A percentile compares a stretch with the other conserved stretches of the same genome.
phyloP scores from a whole-genome alignment of 2,113 vertebrate genomes.

The Hydrolagus affinis region DNA sequence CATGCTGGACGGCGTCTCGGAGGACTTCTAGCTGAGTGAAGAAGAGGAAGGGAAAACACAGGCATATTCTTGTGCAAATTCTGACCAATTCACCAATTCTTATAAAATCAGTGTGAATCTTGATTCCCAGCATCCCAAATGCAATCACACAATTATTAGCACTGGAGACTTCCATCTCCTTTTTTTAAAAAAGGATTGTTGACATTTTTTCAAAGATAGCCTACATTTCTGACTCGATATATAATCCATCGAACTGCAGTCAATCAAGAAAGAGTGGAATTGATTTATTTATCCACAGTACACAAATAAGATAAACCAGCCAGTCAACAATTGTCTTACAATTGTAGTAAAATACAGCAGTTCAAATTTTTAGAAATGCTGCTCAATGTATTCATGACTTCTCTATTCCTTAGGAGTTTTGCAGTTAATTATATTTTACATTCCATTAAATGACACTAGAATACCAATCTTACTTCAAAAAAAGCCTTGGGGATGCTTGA shows the following conservation, averaged over 20 bases:
- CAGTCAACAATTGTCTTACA: too few species aligned
- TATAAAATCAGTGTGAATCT: slow-evolving; percentile 7
- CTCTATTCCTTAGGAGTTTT: neutral
- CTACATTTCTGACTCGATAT: neutral
- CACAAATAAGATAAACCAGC: too few species aligned
- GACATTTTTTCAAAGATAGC: neutral
- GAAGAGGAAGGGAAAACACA: too few species aligned
- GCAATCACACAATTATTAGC: too few species aligned
- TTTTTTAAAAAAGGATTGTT: neutral
- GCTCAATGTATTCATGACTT: neutral
- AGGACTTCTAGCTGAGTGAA: too few species aligned
- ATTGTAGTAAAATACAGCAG: too few species aligned
- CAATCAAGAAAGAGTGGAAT: neutral
- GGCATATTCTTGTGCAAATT: too few species aligned
- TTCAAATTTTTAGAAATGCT: too few species aligned
- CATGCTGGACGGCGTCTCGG: too few species aligned
- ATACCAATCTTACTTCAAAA: neutral
- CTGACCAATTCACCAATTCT: neutral
- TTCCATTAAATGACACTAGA: neutral
- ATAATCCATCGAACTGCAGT: neutral
- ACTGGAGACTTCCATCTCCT: too few species aligned
- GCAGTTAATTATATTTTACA: neutral
- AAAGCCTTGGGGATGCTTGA: neutral
- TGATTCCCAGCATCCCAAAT: neutral
- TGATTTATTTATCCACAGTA: neutral